phyloP scores from a whole-genome alignment of 2,888 invertebrate species.

The Callimorpha dominula region DNA sequence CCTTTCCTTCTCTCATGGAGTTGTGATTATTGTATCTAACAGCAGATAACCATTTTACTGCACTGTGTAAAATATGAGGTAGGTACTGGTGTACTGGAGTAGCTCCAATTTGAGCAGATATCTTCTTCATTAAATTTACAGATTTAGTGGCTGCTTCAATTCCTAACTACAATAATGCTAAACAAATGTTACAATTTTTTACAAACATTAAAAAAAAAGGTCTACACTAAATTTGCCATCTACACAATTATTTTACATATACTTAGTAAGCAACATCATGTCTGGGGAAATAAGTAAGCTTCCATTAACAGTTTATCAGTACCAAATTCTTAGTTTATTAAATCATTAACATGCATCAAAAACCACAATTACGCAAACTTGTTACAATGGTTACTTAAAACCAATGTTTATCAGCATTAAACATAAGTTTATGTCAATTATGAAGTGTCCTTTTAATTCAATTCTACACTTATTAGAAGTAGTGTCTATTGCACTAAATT shows the following conservation, averaged over 20 bases:
- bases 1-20: too few relatives aligned
- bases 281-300: slow-evolving; percentile 15
- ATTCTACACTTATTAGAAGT: slow-evolving; percentile 44
- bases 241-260: neutral
- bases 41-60: too few relatives aligned
- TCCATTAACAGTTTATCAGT: slow-evolving; percentile 30
- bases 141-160: too few relatives aligned
- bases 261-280: neutral
- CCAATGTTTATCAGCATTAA: slow-evolving; percentile 13
- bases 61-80: too few relatives aligned
- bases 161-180: too few relatives aligned
- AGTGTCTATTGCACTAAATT: slow-evolving; percentile 58
- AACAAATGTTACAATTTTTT: too few relatives aligned
- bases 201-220: too few relatives aligned
- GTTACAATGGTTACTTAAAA: slow-evolving; percentile 27
- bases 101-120: too few relatives aligned
- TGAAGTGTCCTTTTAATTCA: slow-evolving; percentile 30
- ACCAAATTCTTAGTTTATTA: slow-evolving; percentile 48
- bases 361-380: slow-evolving; percentile 29
- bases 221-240: too few relatives aligned
- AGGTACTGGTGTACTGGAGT: too few relatives aligned
- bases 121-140: too few relatives aligned
- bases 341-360: slow-evolving; percentile 30
- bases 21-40: too few relatives aligned
- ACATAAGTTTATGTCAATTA: slow-evolving; percentile 39